These are phyloP conservation scores for Holacanthella duospinosa DNA, from an alignment of 2,888 invertebrate genomes.

Conservation along the genomic window DNA sequence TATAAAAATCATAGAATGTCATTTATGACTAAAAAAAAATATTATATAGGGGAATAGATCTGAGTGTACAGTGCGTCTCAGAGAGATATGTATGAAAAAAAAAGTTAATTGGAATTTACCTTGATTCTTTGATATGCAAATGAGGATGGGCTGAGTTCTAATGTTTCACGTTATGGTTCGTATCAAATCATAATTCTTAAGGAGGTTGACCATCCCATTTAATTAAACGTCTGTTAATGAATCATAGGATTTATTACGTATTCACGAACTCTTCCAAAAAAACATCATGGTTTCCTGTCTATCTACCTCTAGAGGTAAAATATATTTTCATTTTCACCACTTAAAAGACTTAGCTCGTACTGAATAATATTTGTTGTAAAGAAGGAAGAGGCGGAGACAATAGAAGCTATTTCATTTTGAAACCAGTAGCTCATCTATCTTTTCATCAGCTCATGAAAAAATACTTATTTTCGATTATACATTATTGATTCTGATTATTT, in stretches of 20 bases:
- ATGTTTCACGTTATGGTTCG: neutral
- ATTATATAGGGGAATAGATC: too few relatives aligned
- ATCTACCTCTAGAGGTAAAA: neutral
- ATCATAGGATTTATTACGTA: neutral
- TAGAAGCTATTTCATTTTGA: neutral
- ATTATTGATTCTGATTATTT: neutral
- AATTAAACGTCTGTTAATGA: neutral
- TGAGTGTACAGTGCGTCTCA: conserved; percentile 6
- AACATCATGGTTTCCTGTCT: too few relatives aligned
- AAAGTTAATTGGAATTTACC: conserved; percentile 35
- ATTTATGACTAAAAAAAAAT: neutral
- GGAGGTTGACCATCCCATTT: neutral
- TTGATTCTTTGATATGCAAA: conserved; percentile 19
- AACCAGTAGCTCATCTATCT: conserved; percentile 5
- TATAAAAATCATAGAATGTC: neutral
- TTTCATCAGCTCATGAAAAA: neutral
- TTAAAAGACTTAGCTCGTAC: too few relatives aligned
- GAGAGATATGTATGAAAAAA: too few relatives aligned
- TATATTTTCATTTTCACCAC: neutral
- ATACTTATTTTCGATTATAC: neutral
- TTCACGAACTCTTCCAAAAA: neutral
- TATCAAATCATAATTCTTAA: neutral
- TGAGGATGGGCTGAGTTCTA: too few relatives aligned
- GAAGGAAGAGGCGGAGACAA: too few relatives aligned
- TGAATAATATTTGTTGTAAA: too few relatives aligned